Evolutionary conservation across 1,140 invertebrate genomes (phyloP).

Genomic region (Lerema accius): DNA sequence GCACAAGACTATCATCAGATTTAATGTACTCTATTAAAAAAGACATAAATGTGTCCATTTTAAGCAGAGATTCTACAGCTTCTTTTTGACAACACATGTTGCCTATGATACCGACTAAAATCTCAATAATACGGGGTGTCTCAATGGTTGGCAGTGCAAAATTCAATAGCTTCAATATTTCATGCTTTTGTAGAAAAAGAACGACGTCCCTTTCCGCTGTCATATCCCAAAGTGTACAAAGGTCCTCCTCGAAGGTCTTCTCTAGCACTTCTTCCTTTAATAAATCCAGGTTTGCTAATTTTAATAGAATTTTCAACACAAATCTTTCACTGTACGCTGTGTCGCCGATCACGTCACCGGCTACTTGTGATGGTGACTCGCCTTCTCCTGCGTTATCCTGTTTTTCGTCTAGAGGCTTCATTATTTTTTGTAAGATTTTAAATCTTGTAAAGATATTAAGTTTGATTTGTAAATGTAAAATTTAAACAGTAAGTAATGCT

Average conservation of each 20-base stretch:
- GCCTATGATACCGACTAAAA: conserved; percentile 88
- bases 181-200: conserved; percentile 85
- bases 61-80: conserved; percentile 72
- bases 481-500: no score
- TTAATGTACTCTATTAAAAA: conserved; percentile 83
- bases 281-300: conserved; percentile 79
- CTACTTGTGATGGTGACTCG: conserved; percentile 34
- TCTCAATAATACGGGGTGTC: conserved; percentile 84
- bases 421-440: no score
- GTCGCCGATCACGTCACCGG: conserved; percentile 88
- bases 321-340: conserved; percentile 90
- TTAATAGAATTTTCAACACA: conserved; percentile 86
- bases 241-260: conserved; percentile 85
- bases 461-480: no score
- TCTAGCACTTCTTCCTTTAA: conserved; percentile 78
- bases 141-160: conserved; percentile 80
- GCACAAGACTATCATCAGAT: conserved; percentile 84
- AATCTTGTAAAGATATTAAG: no score
- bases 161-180: conserved; percentile 84
- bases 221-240: conserved; percentile 91
- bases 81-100: conserved; percentile 87
- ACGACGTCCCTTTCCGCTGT: conserved; percentile 88
- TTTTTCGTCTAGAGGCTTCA: conserved; percentile 52
- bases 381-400: conserved; percentile 4
- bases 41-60: conserved; percentile 70